These are phyloP conservation scores for Carterocephalus palaemon DNA, from an alignment of 2,888 invertebrate species.

Conservation along the genomic window DNA sequence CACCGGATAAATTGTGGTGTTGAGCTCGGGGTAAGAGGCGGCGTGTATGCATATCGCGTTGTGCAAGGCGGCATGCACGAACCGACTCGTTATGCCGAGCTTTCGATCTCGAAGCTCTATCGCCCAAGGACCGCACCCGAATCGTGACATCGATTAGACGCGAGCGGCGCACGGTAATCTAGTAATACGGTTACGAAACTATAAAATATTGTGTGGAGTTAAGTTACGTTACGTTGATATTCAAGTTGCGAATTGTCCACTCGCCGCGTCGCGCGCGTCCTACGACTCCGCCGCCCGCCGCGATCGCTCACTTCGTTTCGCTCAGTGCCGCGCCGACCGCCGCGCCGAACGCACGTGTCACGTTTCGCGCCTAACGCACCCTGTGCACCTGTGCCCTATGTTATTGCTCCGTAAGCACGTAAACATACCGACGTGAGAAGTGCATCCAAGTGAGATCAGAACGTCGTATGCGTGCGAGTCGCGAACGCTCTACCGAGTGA, in stretches of 20 bases:
- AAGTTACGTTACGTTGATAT: constrained; percentile 64
- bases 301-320: constrained; percentile 30
- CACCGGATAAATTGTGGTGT: constrained; percentile 17
- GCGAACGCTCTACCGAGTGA: constrained; percentile 47
- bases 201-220: constrained; percentile 74
- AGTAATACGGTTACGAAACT: constrained; percentile 74
- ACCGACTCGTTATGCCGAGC: constrained; percentile 22
- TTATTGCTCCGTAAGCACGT: constrained; percentile 59
- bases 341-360: constrained; percentile 39
- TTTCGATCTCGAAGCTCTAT: constrained; percentile 28
- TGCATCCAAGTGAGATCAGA: constrained; percentile 52
- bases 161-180: constrained; percentile 64
- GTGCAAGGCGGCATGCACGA: constrained; percentile 24
- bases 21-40: constrained; percentile 17
- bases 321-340: constrained; percentile 48
- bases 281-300: constrained; percentile 23
- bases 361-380: constrained; percentile 39
- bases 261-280: constrained; percentile 39
- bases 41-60: constrained; percentile 23
- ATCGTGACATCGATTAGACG: constrained; percentile 71
- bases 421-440: constrained; percentile 56
- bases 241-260: constrained; percentile 62
- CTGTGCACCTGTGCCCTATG: constrained; percentile 60
- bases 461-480: constrained; percentile 48
- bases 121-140: constrained; percentile 57